These are phyloP conservation scores for Ips nitidus DNA, from an alignment of 1,140 invertebrate genomes.

Conservation along the genomic window DNA sequence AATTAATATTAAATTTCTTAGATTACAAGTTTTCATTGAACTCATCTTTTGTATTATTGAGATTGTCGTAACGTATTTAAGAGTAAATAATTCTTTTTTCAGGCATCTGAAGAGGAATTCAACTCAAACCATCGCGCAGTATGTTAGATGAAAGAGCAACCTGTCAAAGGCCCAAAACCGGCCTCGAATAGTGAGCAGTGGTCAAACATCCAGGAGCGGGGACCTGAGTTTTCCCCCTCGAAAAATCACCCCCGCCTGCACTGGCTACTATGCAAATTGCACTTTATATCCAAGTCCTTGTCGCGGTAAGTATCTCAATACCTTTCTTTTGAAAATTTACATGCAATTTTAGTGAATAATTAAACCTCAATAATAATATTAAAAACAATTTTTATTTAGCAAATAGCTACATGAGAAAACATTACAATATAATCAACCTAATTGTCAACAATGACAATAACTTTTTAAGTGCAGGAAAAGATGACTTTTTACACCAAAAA, in stretches of 20 bases:
- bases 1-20: not conserved
- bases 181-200: slow-evolving; percentile 16
- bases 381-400: no score
- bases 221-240: slow-evolving; percentile 47
- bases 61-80: no score
- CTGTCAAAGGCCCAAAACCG: not conserved
- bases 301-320: slow-evolving; percentile 48
- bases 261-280: slow-evolving; percentile 53
- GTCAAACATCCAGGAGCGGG: slow-evolving; percentile 44
- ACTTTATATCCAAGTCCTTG: slow-evolving; percentile 48
- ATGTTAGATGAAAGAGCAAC: slow-evolving; percentile 10
- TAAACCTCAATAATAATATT: no score
- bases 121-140: not conserved
- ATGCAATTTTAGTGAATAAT: no score
- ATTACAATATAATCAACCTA: no score
- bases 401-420: no score
- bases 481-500: no score
- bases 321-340: not conserved
- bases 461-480: no score
- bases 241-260: slow-evolving; percentile 41
- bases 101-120: not conserved
- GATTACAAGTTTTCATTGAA: not conserved
- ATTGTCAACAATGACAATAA: no score
- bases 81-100: not conserved
- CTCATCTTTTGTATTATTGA: not conserved